Evolutionary conservation across 92 coral and sea anemone species (phyloP).

Genomic region (Phymanthus crucifer): DNA sequence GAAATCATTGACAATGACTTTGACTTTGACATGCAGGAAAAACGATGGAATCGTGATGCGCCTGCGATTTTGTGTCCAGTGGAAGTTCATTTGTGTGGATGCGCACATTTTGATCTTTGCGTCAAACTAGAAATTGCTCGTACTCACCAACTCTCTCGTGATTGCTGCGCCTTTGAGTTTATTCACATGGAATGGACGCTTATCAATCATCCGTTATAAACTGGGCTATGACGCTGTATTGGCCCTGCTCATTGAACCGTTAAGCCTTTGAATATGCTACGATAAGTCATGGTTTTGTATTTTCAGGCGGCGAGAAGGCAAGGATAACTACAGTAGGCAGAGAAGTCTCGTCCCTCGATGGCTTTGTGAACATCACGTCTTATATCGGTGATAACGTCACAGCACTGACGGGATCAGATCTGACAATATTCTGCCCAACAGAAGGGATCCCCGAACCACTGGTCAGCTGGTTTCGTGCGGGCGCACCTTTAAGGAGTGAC

Average conservation of each 20-base stretch:
- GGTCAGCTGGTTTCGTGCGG: slow-evolving; percentile 41
- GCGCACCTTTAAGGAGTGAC: slow-evolving; percentile 11
- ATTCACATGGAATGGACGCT: too few relatives aligned
- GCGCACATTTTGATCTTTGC: not conserved
- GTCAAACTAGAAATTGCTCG: not conserved
- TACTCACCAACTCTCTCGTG: too few relatives aligned
- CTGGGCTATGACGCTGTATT: too few relatives aligned
- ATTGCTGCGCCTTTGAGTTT: too few relatives aligned
- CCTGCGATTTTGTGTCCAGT: too few relatives aligned
- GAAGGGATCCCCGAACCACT: slow-evolving; percentile 73
- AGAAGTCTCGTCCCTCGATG: slow-evolving; percentile 19
- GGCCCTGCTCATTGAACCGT: too few relatives aligned
- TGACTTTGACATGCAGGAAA: too few relatives aligned
- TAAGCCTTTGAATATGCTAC: not conserved
- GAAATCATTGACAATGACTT: not conserved
- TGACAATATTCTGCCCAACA: slow-evolving; percentile 65
- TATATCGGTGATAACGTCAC: slow-evolving; percentile 55
- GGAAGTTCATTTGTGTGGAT: not conserved
- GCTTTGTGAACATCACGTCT: slow-evolving; percentile 18
- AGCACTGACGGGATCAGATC: slow-evolving; percentile 52
- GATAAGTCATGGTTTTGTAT: not conserved
- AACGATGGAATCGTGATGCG: too few relatives aligned
- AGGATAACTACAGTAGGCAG: slow-evolving; percentile 41
- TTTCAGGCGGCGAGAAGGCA: slow-evolving; percentile 43
- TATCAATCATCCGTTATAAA: too few relatives aligned